phyloP scores from a whole-genome alignment of 2,113 vertebrate genomes.

The Paracanthobrama guichenoti region DNA sequence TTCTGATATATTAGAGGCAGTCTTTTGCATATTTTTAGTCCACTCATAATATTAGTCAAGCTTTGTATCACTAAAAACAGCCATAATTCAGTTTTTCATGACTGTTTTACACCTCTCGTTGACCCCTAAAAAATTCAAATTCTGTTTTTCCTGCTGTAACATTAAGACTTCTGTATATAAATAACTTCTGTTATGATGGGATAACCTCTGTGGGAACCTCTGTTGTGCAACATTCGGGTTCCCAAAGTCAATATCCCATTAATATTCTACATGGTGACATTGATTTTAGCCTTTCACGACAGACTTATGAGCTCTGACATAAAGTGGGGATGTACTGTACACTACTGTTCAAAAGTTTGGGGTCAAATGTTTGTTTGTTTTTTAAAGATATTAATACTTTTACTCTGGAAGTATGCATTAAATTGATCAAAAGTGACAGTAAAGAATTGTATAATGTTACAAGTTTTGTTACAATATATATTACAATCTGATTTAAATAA shows the following conservation, averaged over 20 bases:
- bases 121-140: background rate
- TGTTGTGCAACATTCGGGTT: background rate
- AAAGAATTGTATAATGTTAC: background rate
- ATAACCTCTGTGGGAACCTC: background rate
- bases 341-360: background rate
- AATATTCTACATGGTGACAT: background rate
- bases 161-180: background rate
- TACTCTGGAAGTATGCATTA: background rate
- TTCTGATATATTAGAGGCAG: background rate
- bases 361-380: background rate
- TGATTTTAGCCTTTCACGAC: background rate
- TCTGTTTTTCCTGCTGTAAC: background rate
- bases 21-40: background rate
- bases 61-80: background rate
- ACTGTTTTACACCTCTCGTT: background rate
- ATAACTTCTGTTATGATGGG: background rate
- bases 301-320: conserved; percentile 1
- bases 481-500: too few species aligned
- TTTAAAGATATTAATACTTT: background rate
- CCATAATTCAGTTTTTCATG: background rate
- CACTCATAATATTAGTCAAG: background rate
- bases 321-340: background rate
- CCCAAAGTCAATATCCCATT: background rate
- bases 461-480: too few species aligned
- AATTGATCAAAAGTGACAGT: background rate